Conservation (phyloP, 2,113 vertebrate genomes). For the Pungitius pungitius region DNA sequence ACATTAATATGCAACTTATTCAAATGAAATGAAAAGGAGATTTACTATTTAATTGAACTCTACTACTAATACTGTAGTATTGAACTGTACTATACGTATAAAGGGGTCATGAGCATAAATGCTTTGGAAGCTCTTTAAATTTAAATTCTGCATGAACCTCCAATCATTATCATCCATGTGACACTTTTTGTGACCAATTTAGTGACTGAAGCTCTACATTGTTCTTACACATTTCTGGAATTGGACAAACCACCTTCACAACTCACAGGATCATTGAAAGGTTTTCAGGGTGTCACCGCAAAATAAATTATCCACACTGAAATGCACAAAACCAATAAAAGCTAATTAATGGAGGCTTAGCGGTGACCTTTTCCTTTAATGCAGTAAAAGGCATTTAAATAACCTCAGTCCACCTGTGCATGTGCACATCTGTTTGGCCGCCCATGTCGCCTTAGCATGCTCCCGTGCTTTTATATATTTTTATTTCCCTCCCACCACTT, state of each 20-base stretch:
- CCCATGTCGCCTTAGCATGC: neutral
- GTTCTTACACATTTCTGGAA: neutral
- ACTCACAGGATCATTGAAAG: conserved; percentile 5
- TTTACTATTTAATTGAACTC: neutral
- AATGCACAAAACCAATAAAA: neutral
- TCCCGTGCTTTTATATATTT: conserved; percentile 10
- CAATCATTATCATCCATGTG: too few relatives aligned
- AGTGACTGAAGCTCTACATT: neutral
- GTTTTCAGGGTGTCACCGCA: neutral
- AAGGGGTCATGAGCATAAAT: neutral
- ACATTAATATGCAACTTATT: neutral
- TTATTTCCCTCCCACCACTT: conserved; percentile 3
- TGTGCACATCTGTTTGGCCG: neutral
- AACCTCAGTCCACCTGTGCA: neutral
- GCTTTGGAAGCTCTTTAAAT: neutral
- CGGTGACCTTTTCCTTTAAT: neutral
- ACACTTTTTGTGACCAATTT: neutral
- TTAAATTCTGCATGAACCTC: neutral
- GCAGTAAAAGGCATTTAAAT: neutral
- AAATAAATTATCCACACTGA: neutral
- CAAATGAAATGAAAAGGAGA: neutral
- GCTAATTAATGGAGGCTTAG: neutral
- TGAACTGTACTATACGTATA: too few relatives aligned
- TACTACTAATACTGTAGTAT: too few relatives aligned
- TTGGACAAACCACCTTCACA: conserved; percentile 11